Evolutionary conservation across 1,140 invertebrate species (phyloP).

Genomic region (Anoplophora glabripennis): DNA sequence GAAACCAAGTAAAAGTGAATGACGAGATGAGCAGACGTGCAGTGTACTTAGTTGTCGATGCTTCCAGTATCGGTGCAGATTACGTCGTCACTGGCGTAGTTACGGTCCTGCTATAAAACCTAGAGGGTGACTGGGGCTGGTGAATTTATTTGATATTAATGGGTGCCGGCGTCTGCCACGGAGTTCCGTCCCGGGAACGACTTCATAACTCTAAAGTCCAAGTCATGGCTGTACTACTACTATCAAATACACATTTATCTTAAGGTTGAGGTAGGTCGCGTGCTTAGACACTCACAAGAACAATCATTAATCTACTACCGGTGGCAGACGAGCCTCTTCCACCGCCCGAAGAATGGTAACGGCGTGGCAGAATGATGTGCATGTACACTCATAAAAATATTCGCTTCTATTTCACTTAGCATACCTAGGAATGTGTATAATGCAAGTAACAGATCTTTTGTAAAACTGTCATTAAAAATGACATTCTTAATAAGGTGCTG

Average conservation of each 20-base stretch:
- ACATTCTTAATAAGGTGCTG: too few species aligned
- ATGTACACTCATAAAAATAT: too few species aligned
- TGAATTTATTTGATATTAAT: constrained; percentile 27
- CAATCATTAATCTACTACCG: constrained; percentile 33
- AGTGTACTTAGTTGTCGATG: too few species aligned
- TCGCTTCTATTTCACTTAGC: too few species aligned
- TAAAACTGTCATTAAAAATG: too few species aligned
- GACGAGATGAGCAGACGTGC: too few species aligned
- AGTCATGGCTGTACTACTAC: constrained; percentile 31
- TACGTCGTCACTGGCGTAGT: too few species aligned
- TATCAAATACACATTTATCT: constrained; percentile 40
- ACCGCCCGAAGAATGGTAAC: background rate
- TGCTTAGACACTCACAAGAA: constrained; percentile 22
- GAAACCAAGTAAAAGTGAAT: too few species aligned
- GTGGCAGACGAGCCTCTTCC: constrained; percentile 9
- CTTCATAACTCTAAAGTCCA: constrained; percentile 37
- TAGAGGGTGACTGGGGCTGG: background rate
- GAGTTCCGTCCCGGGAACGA: constrained; percentile 25
- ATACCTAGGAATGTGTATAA: too few species aligned
- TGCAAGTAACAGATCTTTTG: too few species aligned
- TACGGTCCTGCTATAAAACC: too few species aligned
- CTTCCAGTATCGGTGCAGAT: too few species aligned
- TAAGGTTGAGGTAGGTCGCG: constrained; percentile 38
- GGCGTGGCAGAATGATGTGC: background rate
- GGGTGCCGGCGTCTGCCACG: constrained; percentile 26